Base-by-base conservation (phyloP, 2,113 vertebrate species). In the Falco punctatus region DNA sequence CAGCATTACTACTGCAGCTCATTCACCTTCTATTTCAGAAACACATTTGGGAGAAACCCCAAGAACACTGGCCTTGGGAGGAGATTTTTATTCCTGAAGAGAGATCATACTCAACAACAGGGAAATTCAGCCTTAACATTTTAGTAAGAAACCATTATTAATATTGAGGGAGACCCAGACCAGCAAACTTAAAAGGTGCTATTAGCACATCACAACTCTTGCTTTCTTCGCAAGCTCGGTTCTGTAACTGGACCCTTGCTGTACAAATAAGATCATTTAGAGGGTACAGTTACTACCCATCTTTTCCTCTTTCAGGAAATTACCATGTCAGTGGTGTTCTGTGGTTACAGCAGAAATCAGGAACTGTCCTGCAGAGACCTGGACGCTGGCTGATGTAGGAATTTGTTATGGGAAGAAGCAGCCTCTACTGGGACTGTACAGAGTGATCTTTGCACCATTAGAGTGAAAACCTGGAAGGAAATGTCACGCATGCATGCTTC, bases 401-500 rank as follows among this genome's bases (percentile, higher is more conserved):
- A 84, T 11, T 24, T 21, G 0, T 59, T 8, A 17, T 2, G 55
- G 46, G 42, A 42, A 42, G 42, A 42, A 61, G 51, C 70, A 46
- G 3, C 23, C 38, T 33, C 49, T 10, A 4, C 13, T 3, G 10
- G 21, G 28, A 11, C 10, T 2, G 15, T 0, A 20, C 19, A 10
- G n/a, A 20, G 7, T 0, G 12, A 12, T 8, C 20, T 42, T 18
- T 28, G 32, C 13, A 10, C 19, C 17, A 0, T 0, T 0, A 17
- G 58, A 18, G 55, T 19, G 20, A 69, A 46, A 38, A 9, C 4
- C 33, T 9, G 32, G 72, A 26, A 49, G 67, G 48, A 62, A 58
- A 17, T 0, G 2, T 40, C n/a, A 13, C 0, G 13, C 6, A 11
- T 0, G 0, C 6, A 1, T 2, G 30, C 33, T 49, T 38, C 49